Percentiles rank a stretch among this genome's conserved stretches.
phyloP scores from a whole-genome alignment of 2,888 invertebrate species.

The Mermis nigrescens region DNA sequence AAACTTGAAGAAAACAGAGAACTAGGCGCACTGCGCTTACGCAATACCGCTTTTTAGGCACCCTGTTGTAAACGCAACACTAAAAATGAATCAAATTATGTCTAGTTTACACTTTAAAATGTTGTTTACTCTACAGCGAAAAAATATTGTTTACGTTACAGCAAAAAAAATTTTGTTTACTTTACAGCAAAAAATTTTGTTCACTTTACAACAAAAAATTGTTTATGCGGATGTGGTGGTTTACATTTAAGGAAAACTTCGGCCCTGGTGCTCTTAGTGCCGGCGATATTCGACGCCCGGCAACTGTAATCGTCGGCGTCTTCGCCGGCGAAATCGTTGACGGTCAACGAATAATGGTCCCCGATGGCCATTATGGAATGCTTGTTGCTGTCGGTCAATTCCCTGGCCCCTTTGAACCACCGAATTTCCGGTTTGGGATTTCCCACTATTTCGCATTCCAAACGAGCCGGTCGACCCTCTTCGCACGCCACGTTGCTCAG shows the following conservation, averaged over 20 bases:
- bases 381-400: constrained; percentile 72
- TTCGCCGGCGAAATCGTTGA: constrained; percentile 83
- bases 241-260: constrained; percentile 86
- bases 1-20: too few relatives aligned
- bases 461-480: constrained; percentile 19
- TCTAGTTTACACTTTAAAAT: too few relatives aligned
- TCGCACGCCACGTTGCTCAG: constrained; percentile 11
- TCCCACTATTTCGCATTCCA: constrained; percentile 29
- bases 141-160: too few relatives aligned
- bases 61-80: too few relatives aligned
- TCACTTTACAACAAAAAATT: too few relatives aligned
- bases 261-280: constrained; percentile 81
- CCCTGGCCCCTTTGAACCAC: constrained; percentile 68
- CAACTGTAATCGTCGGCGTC: constrained; percentile 96
- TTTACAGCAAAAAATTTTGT: too few relatives aligned
- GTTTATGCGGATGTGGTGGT: too few relatives aligned
- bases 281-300: constrained; percentile 79
- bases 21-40: too few relatives aligned
- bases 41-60: too few relatives aligned
- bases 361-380: constrained; percentile 81
- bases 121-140: too few relatives aligned
- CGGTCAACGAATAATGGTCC: constrained; percentile 57
- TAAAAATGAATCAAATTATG: too few relatives aligned
- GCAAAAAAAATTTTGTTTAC: too few relatives aligned
- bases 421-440: constrained; percentile 23